Evolutionary conservation across 64 coral and sea anemone genomes (phyloP), one percentile per base, ranked within the genome.

Genomic region (Montipora foliosa): DNA sequence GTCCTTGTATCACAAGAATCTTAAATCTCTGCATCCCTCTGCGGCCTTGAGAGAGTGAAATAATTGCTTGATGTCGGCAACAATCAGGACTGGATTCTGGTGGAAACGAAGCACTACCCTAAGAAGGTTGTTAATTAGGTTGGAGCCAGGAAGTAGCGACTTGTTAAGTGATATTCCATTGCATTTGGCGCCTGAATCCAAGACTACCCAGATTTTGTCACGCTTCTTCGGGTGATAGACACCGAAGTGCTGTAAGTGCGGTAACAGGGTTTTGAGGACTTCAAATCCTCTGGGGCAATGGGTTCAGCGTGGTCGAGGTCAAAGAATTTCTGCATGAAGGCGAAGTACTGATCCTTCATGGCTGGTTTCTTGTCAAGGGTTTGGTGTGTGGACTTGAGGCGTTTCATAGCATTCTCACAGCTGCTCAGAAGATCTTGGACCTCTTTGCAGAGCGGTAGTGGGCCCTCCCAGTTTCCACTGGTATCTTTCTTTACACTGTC

Each of bases 1-100:
- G 46, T 80, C 78, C 78, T 80, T 49, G 47, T 22, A 80, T 1
- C 78, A 80, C 78, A 80, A 45, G 46, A 80, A 80, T 14, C 78
- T 16, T 13, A 74, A n/a, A 44, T 74, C 70, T 74, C 70, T 74
- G 70, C 6, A 9, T 2, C 24, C 71, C 19, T 79, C 79, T 19
- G 21, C 24, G 16, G 59, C 53, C 19, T 55, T 20, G 8, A 81
- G 62, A 25, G 79, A 81, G 52, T 81, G 79, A 8, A 81, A 81
- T 51, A 81, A 59, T 14, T 81, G 79, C 25, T 81, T 51, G 19
- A 81, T 81, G 79, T 81, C 9, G 1, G 52, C 79, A 11, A 60
- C 21, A 0, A 81, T 25, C 8, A 17, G 51, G 5, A 81, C 79
- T 21, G 52, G 50, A 20, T 81, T 22, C 9, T 81, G 52, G 5